These are phyloP conservation scores for Cryptocephalus moraei DNA, from an alignment of 2,888 invertebrate species.

Conservation along the genomic window DNA sequence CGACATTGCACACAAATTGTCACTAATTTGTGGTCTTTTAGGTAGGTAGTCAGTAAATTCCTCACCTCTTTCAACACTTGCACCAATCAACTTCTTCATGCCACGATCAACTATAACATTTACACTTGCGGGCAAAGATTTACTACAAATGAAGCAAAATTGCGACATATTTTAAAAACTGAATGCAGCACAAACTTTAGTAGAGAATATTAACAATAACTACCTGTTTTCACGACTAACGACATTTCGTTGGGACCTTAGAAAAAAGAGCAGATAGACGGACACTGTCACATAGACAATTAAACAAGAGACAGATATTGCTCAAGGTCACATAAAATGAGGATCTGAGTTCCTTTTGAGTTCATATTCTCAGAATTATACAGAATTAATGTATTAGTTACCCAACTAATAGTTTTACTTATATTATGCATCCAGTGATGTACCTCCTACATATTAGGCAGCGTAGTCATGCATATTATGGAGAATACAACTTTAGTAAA, in stretches of 20 bases:
- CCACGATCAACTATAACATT: slow-evolving; percentile 4
- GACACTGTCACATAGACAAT: background rate
- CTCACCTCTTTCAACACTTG: background rate
- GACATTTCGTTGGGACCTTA: background rate
- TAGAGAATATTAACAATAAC: background rate
- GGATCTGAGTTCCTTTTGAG: slow-evolving; percentile 2
- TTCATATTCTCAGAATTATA: background rate
- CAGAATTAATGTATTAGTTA: background rate
- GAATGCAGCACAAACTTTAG: slow-evolving; percentile 3
- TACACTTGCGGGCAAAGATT: slow-evolving; percentile 6
- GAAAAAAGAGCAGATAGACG: background rate
- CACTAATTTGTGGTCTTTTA: slow-evolving; percentile 10
- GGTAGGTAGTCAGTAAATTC: slow-evolving; percentile 7
- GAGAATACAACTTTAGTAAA: no score
- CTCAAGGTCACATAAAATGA: slow-evolving; percentile 2
- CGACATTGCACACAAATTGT: slow-evolving; percentile 21
- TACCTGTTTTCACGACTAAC: background rate
- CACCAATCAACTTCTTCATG: slow-evolving; percentile 4
- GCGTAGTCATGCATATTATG: no score
- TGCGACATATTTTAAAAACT: slow-evolving; percentile 2
- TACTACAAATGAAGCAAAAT: slow-evolving; percentile 2
- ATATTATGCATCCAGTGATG: no score
- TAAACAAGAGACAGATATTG: slow-evolving; percentile 1
- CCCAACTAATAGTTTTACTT: no score
- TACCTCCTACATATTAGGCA: no score